Evolutionary conservation across 2,797 vertebrate species (phyloP).

Genomic region (Crenuchus spilurus): DNA sequence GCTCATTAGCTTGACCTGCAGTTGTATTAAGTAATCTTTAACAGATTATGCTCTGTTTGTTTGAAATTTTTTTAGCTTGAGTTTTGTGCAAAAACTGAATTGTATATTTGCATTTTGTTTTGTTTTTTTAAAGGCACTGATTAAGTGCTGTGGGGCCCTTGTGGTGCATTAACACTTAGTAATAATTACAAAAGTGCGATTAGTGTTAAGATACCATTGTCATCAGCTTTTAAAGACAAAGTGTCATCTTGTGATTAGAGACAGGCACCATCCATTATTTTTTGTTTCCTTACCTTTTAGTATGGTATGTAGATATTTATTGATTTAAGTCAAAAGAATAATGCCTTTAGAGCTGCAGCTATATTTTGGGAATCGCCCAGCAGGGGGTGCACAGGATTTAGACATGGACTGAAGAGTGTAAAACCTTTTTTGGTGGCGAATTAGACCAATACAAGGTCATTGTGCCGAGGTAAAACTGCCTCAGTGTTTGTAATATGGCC

Average conservation of each 20-base stretch:
- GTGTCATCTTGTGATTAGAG: not conserved
- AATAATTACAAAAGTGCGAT: not conserved
- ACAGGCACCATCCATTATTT: not conserved
- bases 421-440: not conserved
- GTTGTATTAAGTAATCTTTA: constrained; percentile 59
- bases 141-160: not conserved
- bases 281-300: not conserved
- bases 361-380: constrained; percentile 49
- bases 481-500: constrained; percentile 10
- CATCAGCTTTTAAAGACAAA: not conserved
- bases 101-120: not conserved
- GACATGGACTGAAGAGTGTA: not conserved
- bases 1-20: constrained; percentile 9
- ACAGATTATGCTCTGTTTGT: constrained; percentile 43
- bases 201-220: not conserved
- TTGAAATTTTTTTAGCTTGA: constrained; percentile 2
- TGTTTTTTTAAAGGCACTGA: not conserved
- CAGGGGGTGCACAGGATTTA: constrained; percentile 57
- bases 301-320: not conserved
- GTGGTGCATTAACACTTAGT: not conserved
- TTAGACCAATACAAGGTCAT: not conserved
- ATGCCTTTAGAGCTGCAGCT: not conserved
- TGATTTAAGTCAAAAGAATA: not conserved
- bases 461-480: not conserved
- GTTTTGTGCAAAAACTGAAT: not conserved